Evolutionary conservation across 1,140 invertebrate genomes (phyloP).

Genomic region (Eupristina koningsbergeri): DNA sequence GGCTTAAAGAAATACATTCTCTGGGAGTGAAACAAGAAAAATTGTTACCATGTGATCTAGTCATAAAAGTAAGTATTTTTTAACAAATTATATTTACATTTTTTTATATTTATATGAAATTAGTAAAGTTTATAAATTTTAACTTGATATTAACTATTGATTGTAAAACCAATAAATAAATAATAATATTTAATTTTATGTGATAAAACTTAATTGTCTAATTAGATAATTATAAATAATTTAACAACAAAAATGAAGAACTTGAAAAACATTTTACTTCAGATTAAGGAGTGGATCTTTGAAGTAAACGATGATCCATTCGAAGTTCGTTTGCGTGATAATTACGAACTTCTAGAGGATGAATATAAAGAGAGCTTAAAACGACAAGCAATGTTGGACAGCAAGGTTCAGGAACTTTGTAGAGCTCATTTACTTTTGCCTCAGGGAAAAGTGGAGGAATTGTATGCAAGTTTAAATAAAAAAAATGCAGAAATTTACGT

Average conservation of each 20-base stretch:
- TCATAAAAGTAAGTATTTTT: slow-evolving; percentile 81
- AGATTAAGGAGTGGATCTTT: slow-evolving; percentile 87
- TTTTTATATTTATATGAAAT: background rate
- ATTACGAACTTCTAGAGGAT: slow-evolving; percentile 95
- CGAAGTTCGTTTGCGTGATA: slow-evolving; percentile 95
- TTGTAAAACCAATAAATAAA: too few species aligned
- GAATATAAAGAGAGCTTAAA: slow-evolving; percentile 97
- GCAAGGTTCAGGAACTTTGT: slow-evolving; percentile 86
- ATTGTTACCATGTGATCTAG: slow-evolving; percentile 87
- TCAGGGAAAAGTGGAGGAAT: slow-evolving; percentile 89
- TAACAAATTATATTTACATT: background rate
- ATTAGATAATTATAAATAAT: background rate
- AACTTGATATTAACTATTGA: too few species aligned
- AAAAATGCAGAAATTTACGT: slow-evolving; percentile 97
- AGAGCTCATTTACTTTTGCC: slow-evolving; percentile 88
- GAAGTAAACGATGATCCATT: slow-evolving; percentile 98
- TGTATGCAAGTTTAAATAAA: slow-evolving; percentile 88
- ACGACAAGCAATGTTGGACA: slow-evolving; percentile 90
- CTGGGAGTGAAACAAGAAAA: slow-evolving; percentile 67
- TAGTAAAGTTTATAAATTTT: too few species aligned
- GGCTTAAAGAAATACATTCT: slow-evolving; percentile 84
- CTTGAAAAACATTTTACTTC: slow-evolving; percentile 50
- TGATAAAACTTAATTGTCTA: background rate
- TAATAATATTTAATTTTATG: too few species aligned
- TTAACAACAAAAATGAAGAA: background rate